Conservation (phyloP, 92 coral and sea anemone species). For the Palythoa grandiflora region DNA sequence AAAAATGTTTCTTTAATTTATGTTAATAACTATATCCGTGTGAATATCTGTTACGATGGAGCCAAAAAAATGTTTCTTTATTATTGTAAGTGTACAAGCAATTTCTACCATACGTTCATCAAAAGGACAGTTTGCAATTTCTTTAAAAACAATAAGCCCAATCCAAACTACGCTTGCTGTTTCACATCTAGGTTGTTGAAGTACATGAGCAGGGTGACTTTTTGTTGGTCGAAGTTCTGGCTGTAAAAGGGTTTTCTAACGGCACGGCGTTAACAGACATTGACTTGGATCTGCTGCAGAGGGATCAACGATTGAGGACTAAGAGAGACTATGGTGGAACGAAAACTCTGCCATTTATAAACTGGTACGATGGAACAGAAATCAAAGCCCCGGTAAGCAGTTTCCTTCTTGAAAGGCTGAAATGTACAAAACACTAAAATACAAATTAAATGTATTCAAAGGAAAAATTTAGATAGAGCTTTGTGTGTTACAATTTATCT, state of each 20-base stretch:
- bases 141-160: background rate
- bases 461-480: background rate
- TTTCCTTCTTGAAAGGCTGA: background rate
- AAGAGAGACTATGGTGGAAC: conserved; percentile 24
- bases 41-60: too few species aligned
- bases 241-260: background rate
- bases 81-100: too few species aligned
- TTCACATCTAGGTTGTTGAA: background rate
- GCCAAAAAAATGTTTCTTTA: too few species aligned
- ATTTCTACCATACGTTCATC: too few species aligned
- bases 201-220: conserved; percentile 48
- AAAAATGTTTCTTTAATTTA: too few species aligned
- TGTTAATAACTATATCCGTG: too few species aligned
- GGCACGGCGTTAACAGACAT: conserved; percentile 11
- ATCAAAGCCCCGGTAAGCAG: conserved; percentile 47
- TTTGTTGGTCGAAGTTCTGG: conserved; percentile 60
- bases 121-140: too few species aligned
- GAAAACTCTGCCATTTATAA: background rate
- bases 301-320: background rate
- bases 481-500: too few species aligned
- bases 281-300: background rate
- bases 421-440: background rate
- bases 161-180: background rate
- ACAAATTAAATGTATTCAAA: background rate
- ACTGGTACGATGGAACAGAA: background rate